These are phyloP conservation scores for Zeuzera pyrina DNA, from an alignment of 2,888 invertebrate species.

Conservation along the genomic window DNA sequence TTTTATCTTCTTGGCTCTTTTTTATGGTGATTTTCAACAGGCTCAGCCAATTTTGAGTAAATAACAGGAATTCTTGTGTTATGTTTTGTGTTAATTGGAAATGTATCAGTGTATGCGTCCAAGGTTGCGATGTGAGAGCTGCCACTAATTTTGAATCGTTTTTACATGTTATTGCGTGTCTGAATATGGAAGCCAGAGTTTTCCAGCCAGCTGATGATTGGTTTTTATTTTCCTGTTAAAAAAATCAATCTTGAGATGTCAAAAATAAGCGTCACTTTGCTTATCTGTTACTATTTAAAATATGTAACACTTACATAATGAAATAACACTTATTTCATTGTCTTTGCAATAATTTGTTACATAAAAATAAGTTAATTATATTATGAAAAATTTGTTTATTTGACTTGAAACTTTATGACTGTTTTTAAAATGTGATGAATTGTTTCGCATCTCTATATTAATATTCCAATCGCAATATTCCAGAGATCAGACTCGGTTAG, in stretches of 20 bases:
- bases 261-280: too few relatives aligned
- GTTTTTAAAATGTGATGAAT: too few relatives aligned
- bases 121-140: constrained; percentile 50
- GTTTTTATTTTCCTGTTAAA: constrained; percentile 45
- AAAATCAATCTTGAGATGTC: too few relatives aligned
- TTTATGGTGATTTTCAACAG: constrained; percentile 44
- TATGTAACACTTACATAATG: background rate
- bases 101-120: constrained; percentile 52
- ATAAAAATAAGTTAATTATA: background rate
- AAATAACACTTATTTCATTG: background rate
- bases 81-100: constrained; percentile 52
- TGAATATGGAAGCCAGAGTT: constrained; percentile 50
- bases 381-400: background rate
- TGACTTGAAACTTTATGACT: background rate
- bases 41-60: constrained; percentile 47
- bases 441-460: too few relatives aligned
- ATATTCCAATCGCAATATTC: too few relatives aligned
- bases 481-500: too few relatives aligned
- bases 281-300: background rate
- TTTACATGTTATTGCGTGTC: constrained; percentile 45
- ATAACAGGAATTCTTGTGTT: constrained; percentile 45
- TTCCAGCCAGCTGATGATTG: constrained; percentile 57
- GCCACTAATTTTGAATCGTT: constrained; percentile 46
- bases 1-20: constrained; percentile 30
- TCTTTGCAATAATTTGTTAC: background rate